Percentiles rank a stretch among this genome's conserved stretches.
Conservation (phyloP, 2,888 invertebrate genomes). For the Sinodicranocentrus sp. region DNA sequence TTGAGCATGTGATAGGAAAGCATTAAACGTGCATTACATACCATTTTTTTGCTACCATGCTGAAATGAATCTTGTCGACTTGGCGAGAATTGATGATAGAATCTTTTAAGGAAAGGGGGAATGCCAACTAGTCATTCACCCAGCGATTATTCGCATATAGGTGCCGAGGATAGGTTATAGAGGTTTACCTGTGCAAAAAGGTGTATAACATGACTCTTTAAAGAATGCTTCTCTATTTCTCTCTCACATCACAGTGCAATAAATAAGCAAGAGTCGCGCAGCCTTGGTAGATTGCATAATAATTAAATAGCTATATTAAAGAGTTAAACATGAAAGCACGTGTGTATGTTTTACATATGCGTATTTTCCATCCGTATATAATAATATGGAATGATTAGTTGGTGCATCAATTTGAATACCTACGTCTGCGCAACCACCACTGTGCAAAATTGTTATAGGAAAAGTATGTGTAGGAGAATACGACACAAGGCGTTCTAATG, state of each 20-base stretch:
- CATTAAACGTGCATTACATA: constrained; percentile 17
- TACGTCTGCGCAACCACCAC: no score
- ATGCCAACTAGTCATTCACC: constrained; percentile 42
- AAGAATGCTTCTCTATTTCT: no score
- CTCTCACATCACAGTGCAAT: no score
- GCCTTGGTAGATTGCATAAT: constrained; percentile 66
- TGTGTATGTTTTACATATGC: constrained; percentile 26
- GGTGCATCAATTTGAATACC: no score
- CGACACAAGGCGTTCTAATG: no score
- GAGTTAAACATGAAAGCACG: constrained; percentile 37
- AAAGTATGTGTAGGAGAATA: no score
- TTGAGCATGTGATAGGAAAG: background rate
- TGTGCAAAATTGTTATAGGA: no score
- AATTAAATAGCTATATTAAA: constrained; percentile 55
- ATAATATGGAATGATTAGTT: no score
- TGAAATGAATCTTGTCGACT: constrained; percentile 27
- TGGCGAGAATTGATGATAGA: constrained; percentile 42
- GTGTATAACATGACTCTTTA: no score
- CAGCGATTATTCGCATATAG: background rate
- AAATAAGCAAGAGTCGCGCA: constrained; percentile 6
- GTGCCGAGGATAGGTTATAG: constrained; percentile 17
- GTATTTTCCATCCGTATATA: constrained; percentile 5
- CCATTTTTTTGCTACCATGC: constrained; percentile 4
- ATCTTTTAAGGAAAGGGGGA: constrained; percentile 59
- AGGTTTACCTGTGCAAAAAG: constrained; percentile 11